A percentile compares a stretch with the other conserved stretches of the same genome.
These are phyloP conservation scores for Acronicta leporina DNA, from an alignment of 2,888 invertebrate genomes.

Conservation along the genomic window DNA sequence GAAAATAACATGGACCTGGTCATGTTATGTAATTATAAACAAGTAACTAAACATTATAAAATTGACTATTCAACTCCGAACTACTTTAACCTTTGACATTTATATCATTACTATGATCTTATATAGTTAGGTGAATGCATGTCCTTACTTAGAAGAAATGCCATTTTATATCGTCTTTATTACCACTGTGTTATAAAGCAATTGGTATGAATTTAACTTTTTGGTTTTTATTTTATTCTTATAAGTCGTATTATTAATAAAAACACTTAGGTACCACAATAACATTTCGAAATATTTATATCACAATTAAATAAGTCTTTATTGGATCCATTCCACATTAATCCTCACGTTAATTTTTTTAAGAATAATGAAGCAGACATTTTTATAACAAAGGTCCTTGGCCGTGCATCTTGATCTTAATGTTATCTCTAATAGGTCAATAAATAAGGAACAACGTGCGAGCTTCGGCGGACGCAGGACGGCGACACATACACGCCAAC, in stretches of 20 bases:
- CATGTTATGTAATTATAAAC: background rate
- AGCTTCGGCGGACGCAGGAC: constrained; percentile 73
- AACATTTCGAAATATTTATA: constrained; percentile 39
- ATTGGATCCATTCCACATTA: constrained; percentile 71
- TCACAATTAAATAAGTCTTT: constrained; percentile 42
- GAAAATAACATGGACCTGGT: constrained; percentile 67
- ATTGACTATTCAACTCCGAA: background rate
- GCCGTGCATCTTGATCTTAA: constrained; percentile 89
- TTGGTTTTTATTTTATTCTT: constrained; percentile 12
- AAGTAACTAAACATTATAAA: background rate
- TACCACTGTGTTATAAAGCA: constrained; percentile 2
- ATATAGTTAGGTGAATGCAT: background rate
- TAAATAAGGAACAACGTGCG: constrained; percentile 88
- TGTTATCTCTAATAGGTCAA: constrained; percentile 90
- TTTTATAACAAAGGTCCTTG: constrained; percentile 89
- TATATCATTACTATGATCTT: constrained; percentile 11
- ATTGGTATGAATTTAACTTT: constrained; percentile 14
- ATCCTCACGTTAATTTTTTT: constrained; percentile 78
- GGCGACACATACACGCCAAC: constrained; percentile 82
- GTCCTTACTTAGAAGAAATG: constrained; percentile 7
- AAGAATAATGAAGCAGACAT: constrained; percentile 88
- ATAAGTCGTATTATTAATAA: constrained; percentile 9
- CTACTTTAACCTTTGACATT: constrained; percentile 4
- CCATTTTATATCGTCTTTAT: constrained; percentile 18
- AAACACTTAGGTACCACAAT: constrained; percentile 12